Conservation (phyloP, 2,888 invertebrate genomes). For the Melipona beecheii region DNA sequence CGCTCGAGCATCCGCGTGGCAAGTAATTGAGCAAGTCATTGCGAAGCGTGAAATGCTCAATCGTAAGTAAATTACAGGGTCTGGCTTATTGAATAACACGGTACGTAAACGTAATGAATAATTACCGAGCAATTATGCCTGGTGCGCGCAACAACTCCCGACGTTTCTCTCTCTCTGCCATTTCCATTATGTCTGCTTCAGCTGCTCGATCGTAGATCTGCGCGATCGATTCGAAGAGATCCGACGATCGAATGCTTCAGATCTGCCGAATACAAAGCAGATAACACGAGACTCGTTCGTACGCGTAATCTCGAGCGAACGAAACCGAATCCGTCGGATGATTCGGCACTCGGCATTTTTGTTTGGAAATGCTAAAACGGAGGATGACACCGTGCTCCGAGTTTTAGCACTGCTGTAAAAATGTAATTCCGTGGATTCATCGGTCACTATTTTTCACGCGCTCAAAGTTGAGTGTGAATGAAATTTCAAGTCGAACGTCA, state of each 20-base stretch:
- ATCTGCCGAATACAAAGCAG: not conserved
- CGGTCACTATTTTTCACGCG: too few relatives aligned
- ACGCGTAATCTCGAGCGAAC: too few relatives aligned
- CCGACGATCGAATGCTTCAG: not conserved
- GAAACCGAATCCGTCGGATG: too few relatives aligned
- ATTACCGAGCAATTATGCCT: conserved; percentile 67
- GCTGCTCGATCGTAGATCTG: not conserved
- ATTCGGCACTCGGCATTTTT: too few relatives aligned
- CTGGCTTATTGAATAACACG: conserved; percentile 69
- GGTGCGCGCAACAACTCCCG: conserved; percentile 6
- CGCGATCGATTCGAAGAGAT: not conserved
- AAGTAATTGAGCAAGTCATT: conserved; percentile 67
- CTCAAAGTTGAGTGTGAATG: too few relatives aligned
- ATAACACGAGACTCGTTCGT: too few relatives aligned
- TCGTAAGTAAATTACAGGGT: conserved; percentile 68
- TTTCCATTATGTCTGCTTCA: too few relatives aligned
- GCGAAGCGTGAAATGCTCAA: conserved; percentile 72
- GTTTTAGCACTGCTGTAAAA: too few relatives aligned
- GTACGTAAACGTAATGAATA: conserved; percentile 72
- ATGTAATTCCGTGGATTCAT: too few relatives aligned
- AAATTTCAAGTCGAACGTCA: too few relatives aligned
- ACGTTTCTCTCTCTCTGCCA: not conserved
- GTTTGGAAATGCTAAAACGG: too few relatives aligned
- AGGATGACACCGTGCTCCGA: too few relatives aligned
- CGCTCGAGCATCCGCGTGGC: conserved; percentile 52